Evolutionary conservation across 2,797 vertebrate species (phyloP), one percentile per base, ranked within the genome.

Genomic region (Ctenopoma multispine): DNA sequence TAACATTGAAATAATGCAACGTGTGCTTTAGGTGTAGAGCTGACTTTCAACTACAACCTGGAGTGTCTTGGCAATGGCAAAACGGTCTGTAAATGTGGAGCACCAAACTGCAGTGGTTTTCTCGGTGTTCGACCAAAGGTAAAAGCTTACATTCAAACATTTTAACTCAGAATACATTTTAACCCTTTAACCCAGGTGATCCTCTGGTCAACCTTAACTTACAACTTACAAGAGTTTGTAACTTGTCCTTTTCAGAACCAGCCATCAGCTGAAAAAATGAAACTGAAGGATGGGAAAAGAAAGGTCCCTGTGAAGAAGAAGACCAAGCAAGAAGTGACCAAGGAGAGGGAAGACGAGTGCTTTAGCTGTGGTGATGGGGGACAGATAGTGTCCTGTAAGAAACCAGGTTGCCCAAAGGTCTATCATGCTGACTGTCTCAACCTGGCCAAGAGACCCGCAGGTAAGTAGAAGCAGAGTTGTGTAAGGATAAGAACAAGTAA

Each of bases 21-120:
- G 0, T 75, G 18, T 57, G 0, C 14, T 72, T 67, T n/a, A 99
- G 98, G 96, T 58, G 96, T 95, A 79, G 98, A 99, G 89, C 94
- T 99, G 86, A 99, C 97, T 63, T 99, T 99, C 91, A 99, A 99
- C 93, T 99, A 99, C 92, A 99, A 99, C 83, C 91, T 99, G 86
- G 98, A 99, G 89, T 99, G 98, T 93, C 93, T 97, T 76, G 98
- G 98, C 50, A 99, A 99, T 21, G 98, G 97, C 56, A 99, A 99
- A 90, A 99, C 98, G 0, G 97, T 95, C 67, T 99, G 98, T 92
- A 99, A 99, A 93, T 99, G 98, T 80, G 98, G 98, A 72, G 97
- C 98, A 10, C 93, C 98, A 4, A 99, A 99, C 81, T 99, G 98
- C 93, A 99, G 98, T 29, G 96, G 98, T 69, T 99, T 99, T 92